Conservation (phyloP, 2,797 vertebrate genomes). For the Paramormyrops hopkinsi region DNA sequence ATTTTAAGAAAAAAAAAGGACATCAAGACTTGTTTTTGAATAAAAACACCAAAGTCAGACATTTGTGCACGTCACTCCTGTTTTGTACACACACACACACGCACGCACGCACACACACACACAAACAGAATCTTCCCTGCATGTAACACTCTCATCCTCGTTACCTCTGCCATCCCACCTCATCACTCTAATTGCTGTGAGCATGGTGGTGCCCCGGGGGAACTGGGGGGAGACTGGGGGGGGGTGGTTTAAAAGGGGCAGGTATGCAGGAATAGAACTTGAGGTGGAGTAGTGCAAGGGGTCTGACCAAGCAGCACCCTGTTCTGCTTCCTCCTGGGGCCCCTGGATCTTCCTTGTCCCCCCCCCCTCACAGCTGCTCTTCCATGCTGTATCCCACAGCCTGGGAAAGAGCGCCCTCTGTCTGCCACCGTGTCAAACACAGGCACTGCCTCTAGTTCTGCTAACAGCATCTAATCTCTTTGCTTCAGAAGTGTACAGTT, state of each 20-base stretch:
- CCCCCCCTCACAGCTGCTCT: slow-evolving; percentile 14
- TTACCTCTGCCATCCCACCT: slow-evolving; percentile 20
- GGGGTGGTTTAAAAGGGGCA: slow-evolving; percentile 22
- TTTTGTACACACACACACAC: background rate
- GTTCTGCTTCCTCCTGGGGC: slow-evolving; percentile 39
- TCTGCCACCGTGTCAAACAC: slow-evolving; percentile 28
- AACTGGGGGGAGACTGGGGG: slow-evolving; percentile 25
- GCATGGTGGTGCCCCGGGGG: slow-evolving; percentile 25
- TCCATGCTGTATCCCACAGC: slow-evolving; percentile 15
- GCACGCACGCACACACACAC: background rate
- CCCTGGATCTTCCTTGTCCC: background rate
- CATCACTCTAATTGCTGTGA: slow-evolving; percentile 40
- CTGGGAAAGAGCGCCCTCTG: slow-evolving; percentile 42
- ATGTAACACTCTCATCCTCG: background rate
- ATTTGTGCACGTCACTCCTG: background rate
- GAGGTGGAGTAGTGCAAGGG: background rate
- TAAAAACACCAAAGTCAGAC: background rate
- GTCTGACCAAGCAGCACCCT: slow-evolving; percentile 29
- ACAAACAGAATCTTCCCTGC: background rate
- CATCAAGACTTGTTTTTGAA: background rate
- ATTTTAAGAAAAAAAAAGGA: background rate
- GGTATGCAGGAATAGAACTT: background rate
- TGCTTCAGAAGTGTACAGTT: background rate
- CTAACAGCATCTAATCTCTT: background rate
- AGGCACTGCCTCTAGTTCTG: background rate